Conservation (phyloP, 2,888 invertebrate species). For the Aquatica leii region DNA sequence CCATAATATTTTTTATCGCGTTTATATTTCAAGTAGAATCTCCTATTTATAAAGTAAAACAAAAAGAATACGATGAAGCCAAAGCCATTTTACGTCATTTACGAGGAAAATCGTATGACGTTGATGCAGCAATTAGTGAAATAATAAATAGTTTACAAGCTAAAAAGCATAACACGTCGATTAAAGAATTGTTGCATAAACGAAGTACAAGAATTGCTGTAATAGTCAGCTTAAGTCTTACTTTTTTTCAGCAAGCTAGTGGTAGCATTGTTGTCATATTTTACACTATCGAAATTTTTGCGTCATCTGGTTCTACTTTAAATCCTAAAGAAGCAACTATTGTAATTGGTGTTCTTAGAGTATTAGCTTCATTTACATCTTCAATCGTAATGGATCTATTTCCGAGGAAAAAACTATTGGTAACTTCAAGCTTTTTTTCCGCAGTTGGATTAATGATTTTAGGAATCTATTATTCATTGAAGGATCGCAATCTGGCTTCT, state of each 20-base stretch:
- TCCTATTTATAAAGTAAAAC: conserved; percentile 75
- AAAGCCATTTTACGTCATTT: conserved; percentile 73
- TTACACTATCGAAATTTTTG: conserved; percentile 79
- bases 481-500: conserved; percentile 54
- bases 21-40: conserved; percentile 90
- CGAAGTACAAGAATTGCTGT: conserved; percentile 73
- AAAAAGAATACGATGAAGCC: conserved; percentile 72
- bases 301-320: conserved; percentile 68
- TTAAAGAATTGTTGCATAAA: conserved; percentile 60
- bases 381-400: conserved; percentile 81
- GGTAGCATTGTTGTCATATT: conserved; percentile 87
- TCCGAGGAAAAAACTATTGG: conserved; percentile 79
- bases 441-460: conserved; percentile 73
- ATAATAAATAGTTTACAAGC: conserved; percentile 68
- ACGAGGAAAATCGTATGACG: conserved; percentile 75
- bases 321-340: conserved; percentile 73
- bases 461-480: conserved; percentile 73
- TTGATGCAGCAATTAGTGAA: conserved; percentile 73
- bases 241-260: conserved; percentile 90
- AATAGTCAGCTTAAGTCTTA: conserved; percentile 77
- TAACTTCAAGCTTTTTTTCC: conserved; percentile 79
- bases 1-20: conserved; percentile 73
- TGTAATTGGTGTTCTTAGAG: conserved; percentile 85
- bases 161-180: conserved; percentile 65
- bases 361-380: conserved; percentile 76